phyloP scores from a whole-genome alignment of 2,113 vertebrate species.

The Phalacrocorax aristotelis region DNA sequence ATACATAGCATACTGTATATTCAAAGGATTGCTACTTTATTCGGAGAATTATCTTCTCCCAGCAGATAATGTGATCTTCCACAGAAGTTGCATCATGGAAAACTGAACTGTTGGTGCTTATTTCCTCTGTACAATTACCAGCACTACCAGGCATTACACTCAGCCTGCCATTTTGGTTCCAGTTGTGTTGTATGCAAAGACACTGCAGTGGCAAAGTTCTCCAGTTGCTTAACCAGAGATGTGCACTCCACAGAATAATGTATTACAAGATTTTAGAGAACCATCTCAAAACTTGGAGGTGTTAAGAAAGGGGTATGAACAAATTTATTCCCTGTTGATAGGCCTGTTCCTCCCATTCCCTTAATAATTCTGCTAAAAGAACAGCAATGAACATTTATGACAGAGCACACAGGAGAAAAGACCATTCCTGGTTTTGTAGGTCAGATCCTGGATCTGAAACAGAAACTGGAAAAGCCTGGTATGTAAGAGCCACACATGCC shows the following conservation, averaged over 20 bases:
- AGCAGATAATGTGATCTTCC: not conserved
- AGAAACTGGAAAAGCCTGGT: not conserved
- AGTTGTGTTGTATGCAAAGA: not conserved
- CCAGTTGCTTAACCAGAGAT: not conserved
- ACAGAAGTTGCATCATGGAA: not conserved
- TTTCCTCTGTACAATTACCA: not conserved
- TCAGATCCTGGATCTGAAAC: not conserved
- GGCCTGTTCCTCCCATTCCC: not conserved
- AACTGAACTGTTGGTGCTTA: not conserved
- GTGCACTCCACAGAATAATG: not conserved
- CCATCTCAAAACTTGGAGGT: not conserved
- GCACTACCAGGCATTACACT: not conserved
- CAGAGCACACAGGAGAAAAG: not conserved
- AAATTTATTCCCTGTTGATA: not conserved
- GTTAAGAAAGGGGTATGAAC: not conserved
- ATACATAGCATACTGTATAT: not conserved
- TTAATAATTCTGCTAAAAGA: not conserved
- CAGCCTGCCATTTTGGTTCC: not conserved
- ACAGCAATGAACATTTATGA: not conserved
- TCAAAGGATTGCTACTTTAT: not conserved
- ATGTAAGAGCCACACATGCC: not conserved
- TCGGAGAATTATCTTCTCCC: not conserved
- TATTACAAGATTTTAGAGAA: not conserved
- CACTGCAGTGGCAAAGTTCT: not conserved
- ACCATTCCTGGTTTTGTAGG: not conserved